These are phyloP conservation scores for Enchytraeus crypticus DNA, from an alignment of 2,888 invertebrate genomes.

Conservation along the genomic window DNA sequence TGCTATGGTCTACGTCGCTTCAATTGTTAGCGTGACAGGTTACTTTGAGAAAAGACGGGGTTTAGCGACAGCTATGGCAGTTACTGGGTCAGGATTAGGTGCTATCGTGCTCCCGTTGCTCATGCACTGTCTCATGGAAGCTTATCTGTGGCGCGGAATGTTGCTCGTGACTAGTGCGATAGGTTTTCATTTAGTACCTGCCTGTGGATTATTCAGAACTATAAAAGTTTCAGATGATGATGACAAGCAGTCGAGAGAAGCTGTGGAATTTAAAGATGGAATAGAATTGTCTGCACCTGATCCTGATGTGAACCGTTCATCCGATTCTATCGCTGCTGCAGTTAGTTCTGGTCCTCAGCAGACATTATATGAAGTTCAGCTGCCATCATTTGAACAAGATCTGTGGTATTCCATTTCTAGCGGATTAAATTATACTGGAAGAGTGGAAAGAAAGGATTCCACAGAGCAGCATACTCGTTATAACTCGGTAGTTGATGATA, in stretches of 20 bases:
- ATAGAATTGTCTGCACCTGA: too few relatives aligned
- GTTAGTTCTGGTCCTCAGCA: neutral
- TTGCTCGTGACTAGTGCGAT: constrained; percentile 27
- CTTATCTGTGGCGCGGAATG: constrained; percentile 31
- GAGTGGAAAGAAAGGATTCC: too few relatives aligned
- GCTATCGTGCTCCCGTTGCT: constrained; percentile 30
- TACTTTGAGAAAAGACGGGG: constrained; percentile 29
- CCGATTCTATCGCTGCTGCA: neutral
- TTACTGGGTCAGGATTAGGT: constrained; percentile 33
- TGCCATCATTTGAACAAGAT: neutral
- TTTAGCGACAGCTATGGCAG: constrained; percentile 29
- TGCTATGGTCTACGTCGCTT: constrained; percentile 23
- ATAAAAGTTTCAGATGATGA: neutral
- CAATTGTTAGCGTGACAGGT: constrained; percentile 25
- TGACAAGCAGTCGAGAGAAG: neutral
- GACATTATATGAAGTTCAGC: too few relatives aligned
- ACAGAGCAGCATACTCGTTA: too few relatives aligned
- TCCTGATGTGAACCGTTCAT: neutral
- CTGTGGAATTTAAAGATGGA: too few relatives aligned
- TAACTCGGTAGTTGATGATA: too few relatives aligned
- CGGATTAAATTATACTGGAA: too few relatives aligned
- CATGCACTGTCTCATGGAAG: constrained; percentile 22
- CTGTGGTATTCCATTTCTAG: too few relatives aligned
- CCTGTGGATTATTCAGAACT: neutral
- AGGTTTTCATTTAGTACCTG: neutral